These are phyloP conservation scores for Dallia pectoralis DNA, from an alignment of 2,797 vertebrate genomes.

Conservation along the genomic window DNA sequence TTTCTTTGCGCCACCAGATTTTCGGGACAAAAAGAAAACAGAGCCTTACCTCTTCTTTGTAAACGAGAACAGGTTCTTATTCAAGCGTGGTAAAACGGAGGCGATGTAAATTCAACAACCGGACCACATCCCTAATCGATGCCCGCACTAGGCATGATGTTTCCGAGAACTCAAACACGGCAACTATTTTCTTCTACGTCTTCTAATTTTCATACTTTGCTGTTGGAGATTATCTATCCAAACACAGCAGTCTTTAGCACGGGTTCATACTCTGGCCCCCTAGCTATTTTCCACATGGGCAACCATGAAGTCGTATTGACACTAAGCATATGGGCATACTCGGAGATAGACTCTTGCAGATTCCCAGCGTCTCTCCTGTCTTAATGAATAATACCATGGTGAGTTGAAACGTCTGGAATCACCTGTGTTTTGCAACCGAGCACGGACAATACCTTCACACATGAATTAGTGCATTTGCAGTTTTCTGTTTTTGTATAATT, in stretches of 20 bases:
- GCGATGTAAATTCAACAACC: slow-evolving; percentile 9
- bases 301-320: slow-evolving; percentile 83
- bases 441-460: slow-evolving; percentile 70
- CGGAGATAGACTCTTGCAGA: slow-evolving; percentile 73
- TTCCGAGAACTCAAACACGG: too few species aligned
- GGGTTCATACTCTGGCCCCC: slow-evolving; percentile 69
- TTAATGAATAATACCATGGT: slow-evolving; percentile 81
- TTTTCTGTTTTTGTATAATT: slow-evolving; percentile 40
- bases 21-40: too few species aligned
- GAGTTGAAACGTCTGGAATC: slow-evolving; percentile 71
- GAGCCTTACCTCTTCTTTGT: too few species aligned
- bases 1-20: too few species aligned
- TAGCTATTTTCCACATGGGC: slow-evolving; percentile 81
- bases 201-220: slow-evolving; percentile 38
- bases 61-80: too few species aligned
- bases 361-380: slow-evolving; percentile 77
- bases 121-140: slow-evolving; percentile 47
- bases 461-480: slow-evolving; percentile 67
- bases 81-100: too few species aligned
- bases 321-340: slow-evolving; percentile 81
- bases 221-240: slow-evolving; percentile 77
- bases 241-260: slow-evolving; percentile 62
- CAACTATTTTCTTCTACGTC: slow-evolving; percentile 64
- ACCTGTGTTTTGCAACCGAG: slow-evolving; percentile 58
- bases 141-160: too few species aligned